Evolutionary conservation across 2,888 invertebrate genomes (phyloP), one percentile per base, ranked within the genome.

Genomic region (Junonia oenone): DNA sequence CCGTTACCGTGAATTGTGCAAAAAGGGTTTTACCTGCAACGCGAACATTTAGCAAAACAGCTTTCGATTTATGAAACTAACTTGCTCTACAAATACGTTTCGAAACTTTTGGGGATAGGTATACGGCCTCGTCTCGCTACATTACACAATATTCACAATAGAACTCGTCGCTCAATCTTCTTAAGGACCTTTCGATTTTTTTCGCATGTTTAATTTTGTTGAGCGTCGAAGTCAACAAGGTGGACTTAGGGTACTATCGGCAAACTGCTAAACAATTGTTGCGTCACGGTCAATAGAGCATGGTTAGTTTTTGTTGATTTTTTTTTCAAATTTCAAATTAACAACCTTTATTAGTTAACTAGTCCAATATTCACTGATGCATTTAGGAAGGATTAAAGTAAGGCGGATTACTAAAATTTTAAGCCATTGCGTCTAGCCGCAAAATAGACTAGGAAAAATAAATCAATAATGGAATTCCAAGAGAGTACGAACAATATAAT

Each of bases 91-190:
- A 2, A 37, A 40, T 60, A 56, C 19, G 54, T 47, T 56, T 59
- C 64, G 56, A 69, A 73, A 81, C 81, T 76, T 84, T 71, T 68
- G 63, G 51, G n/a, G 66, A 61, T 58, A 62, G 62, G 59, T 62
- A 80, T 83, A 71, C 71, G 68, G 68, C 73, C 73, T 78, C 76
- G 85, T 85, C 81, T 78, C 84, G 85, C 81, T 83, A 78, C 84
- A 85, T 89, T 89, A 89, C 88, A 87, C 83, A 87, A 89, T 81
- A 81, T 85, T 81, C 80, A 87, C 86, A 88, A 89, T 81, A 76
- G 87, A 74, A 72, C 76, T 81, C 81, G 75, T 82, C 81, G 75
- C 66, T 67, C 73, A 71, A 83, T 84, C 84, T 86, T 72, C 80
- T 86, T 82, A 83, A 80, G 79, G 78, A 71, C 75, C 76, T 78